phyloP scores from a whole-genome alignment of 2,888 invertebrate genomes.

The Cephus pygmeus region DNA sequence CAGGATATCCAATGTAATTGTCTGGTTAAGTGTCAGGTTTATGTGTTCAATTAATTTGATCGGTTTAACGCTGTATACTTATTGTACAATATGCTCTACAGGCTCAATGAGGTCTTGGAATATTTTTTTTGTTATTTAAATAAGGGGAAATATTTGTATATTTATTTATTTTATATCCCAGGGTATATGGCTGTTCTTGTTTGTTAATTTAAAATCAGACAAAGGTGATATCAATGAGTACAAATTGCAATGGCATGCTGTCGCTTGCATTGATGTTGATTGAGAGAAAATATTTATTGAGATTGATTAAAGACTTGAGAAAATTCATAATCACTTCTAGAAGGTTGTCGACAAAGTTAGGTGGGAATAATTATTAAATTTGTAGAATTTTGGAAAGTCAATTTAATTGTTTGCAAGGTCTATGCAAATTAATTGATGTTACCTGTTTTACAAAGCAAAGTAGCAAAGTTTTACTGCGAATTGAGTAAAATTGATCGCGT shows the following conservation, averaged over 20 bases:
- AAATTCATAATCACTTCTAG: background rate
- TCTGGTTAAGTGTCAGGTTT: background rate
- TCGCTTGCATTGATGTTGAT: slow-evolving; percentile 63
- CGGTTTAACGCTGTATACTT: background rate
- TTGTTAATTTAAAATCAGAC: background rate
- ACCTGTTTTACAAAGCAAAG: too few relatives aligned
- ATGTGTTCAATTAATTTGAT: background rate
- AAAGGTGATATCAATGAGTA: slow-evolving; percentile 15
- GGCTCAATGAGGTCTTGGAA: background rate
- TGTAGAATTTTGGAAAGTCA: background rate
- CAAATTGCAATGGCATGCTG: slow-evolving; percentile 50
- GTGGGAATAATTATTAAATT: background rate
- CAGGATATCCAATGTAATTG: background rate
- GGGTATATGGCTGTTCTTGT: background rate
- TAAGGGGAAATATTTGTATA: background rate
- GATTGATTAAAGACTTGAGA: background rate
- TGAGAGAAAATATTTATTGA: slow-evolving; percentile 39
- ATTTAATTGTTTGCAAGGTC: background rate
- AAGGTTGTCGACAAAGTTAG: background rate
- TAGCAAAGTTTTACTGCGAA: background rate
- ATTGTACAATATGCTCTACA: background rate
- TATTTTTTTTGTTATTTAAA: background rate
- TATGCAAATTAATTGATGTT: background rate
- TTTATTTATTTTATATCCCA: background rate
- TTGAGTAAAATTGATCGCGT: background rate